Evolutionary conservation across 1,140 invertebrate species (phyloP).

Genomic region (Pentalonia nigronervosa): DNA sequence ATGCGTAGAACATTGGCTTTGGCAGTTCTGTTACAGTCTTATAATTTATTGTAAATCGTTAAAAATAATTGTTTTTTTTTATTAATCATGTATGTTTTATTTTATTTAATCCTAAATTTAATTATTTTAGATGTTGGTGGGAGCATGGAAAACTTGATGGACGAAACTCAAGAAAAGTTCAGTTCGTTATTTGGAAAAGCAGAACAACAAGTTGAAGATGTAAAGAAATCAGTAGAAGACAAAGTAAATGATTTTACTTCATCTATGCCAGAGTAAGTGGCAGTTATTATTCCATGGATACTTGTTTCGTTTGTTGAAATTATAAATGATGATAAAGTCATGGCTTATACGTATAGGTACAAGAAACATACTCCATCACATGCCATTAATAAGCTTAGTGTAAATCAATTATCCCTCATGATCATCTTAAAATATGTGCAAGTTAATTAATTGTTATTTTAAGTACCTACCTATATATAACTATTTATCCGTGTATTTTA

Average conservation of each 20-base stretch:
- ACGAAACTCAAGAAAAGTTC: conserved; percentile 44
- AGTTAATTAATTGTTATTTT: conserved; percentile 17
- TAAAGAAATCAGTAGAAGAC: neutral
- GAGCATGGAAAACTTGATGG: conserved; percentile 48
- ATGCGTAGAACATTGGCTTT: neutral
- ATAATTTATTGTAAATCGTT: neutral
- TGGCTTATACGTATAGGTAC: too few species aligned
- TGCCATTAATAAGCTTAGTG: neutral
- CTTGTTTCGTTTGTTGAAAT: neutral
- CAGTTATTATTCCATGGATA: neutral
- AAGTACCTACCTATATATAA: neutral
- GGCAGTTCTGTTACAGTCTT: neutral
- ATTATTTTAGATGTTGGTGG: conserved; percentile 9
- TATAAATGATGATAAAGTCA: neutral
- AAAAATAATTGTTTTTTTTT: neutral
- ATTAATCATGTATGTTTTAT: neutral
- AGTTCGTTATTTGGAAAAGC: conserved; percentile 44
- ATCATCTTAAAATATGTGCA: neutral
- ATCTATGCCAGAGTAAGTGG: conserved; percentile 44
- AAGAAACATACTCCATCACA: neutral
- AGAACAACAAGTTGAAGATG: conserved; percentile 20
- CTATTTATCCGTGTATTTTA: neutral
- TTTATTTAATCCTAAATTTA: neutral
- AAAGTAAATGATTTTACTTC: conserved; percentile 33
- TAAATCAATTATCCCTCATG: neutral